Conservation (phyloP, 2,113 vertebrate species). For the Polypterus senegalus region DNA sequence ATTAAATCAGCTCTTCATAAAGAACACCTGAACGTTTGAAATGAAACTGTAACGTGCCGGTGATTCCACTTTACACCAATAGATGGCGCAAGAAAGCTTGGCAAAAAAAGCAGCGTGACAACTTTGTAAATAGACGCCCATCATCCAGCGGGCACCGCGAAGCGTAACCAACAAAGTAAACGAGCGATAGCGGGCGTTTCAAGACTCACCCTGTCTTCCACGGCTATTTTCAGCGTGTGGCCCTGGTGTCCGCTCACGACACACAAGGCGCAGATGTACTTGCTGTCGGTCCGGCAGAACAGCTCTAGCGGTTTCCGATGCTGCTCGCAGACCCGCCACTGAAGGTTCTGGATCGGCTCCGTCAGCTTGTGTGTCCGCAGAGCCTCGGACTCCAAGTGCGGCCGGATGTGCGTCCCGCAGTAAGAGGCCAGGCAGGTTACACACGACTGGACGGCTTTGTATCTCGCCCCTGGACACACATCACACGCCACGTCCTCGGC, state of each 20-base stretch:
- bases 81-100: too few species aligned
- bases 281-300: conserved; percentile 63
- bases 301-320: conserved; percentile 80
- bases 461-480: conserved; percentile 69
- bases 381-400: conserved; percentile 71
- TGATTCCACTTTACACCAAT: too few species aligned
- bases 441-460: conserved; percentile 73
- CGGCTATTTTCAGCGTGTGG: too few species aligned
- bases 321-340: conserved; percentile 68
- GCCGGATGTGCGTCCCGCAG: conserved; percentile 73
- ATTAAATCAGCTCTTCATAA: too few species aligned
- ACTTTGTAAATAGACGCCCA: too few species aligned
- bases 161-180: too few species aligned
- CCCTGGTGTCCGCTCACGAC: conserved; percentile 28
- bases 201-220: too few species aligned
- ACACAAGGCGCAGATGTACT: conserved; percentile 61
- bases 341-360: conserved; percentile 63
- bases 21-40: too few species aligned
- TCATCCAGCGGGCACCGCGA: too few species aligned
- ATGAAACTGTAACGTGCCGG: too few species aligned
- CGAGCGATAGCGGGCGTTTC: too few species aligned
- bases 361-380: conserved; percentile 77
- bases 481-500: conserved; percentile 73
- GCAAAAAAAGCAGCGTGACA: too few species aligned
- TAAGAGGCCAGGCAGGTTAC: conserved; percentile 83